phyloP scores from a whole-genome alignment of 2,113 vertebrate species.

The Hucho hucho region DNA sequence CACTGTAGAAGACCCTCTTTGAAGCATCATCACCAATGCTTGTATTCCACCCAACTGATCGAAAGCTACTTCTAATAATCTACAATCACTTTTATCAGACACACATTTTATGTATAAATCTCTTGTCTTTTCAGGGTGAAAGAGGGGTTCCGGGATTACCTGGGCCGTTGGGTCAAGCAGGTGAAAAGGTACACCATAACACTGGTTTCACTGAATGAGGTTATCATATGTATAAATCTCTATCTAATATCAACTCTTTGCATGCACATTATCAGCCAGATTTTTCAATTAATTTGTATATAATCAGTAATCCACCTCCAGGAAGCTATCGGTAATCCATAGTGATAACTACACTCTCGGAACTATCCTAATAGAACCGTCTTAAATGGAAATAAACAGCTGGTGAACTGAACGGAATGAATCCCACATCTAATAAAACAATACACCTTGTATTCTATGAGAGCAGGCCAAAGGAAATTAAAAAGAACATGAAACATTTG shows the following conservation, averaged over 20 bases:
- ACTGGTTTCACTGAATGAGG: neutral
- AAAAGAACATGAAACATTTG: neutral
- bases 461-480: neutral
- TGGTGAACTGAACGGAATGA: too few species aligned
- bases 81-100: neutral
- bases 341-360: neutral
- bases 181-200: constrained; percentile 81
- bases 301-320: neutral
- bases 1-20: neutral
- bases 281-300: constrained; percentile 37
- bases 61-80: neutral
- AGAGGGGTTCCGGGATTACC: constrained; percentile 85
- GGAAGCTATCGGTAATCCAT: constrained; percentile 7
- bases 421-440: too few species aligned
- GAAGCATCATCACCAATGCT: neutral
- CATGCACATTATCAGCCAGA: constrained; percentile 40
- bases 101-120: neutral
- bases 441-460: neutral
- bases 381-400: too few species aligned
- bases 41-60: neutral
- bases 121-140: constrained; percentile 79
- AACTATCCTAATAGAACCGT: neutral
- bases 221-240: neutral
- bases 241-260: constrained; percentile 21
- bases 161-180: constrained; percentile 81